Evolutionary conservation across 1,140 invertebrate species (phyloP).

Genomic region (Cataglyphis hispanica): DNA sequence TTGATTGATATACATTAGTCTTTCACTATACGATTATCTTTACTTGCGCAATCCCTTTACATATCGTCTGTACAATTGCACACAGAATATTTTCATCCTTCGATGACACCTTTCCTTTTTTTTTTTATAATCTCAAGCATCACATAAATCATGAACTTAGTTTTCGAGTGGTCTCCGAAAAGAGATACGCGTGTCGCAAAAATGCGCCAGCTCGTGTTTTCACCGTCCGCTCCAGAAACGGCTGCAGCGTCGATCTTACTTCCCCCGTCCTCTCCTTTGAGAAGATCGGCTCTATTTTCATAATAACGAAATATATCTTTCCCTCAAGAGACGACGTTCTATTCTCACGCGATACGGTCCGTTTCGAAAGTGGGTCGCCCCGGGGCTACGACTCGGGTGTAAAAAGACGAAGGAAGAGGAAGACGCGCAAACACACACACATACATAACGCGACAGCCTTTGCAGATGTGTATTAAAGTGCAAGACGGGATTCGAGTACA

Average conservation of each 20-base stretch:
- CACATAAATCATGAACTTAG: conserved; percentile 58
- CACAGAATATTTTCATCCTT: neutral
- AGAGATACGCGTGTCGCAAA: conserved; percentile 30
- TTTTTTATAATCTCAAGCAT: conserved; percentile 16
- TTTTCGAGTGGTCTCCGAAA: conserved; percentile 48
- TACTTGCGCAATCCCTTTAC: neutral
- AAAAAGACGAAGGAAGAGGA: conserved; percentile 50
- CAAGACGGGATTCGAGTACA: conserved; percentile 18
- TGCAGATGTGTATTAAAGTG: conserved; percentile 34
- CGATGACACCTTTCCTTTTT: neutral
- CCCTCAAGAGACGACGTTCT: conserved; percentile 32
- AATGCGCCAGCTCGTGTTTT: conserved; percentile 55
- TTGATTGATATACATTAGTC: neutral
- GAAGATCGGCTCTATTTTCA: conserved; percentile 47
- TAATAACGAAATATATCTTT: conserved; percentile 57
- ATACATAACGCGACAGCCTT: conserved; percentile 12
- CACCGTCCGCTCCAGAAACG: conserved; percentile 9
- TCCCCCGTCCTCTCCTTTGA: conserved; percentile 3
- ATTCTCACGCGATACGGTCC: conserved; percentile 26
- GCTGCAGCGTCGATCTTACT: conserved; percentile 53
- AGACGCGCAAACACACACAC: conserved; percentile 46
- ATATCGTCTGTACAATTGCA: neutral
- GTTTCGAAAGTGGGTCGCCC: conserved; percentile 58
- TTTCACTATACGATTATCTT: conserved; percentile 3
- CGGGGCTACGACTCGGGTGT: conserved; percentile 15